Percentiles rank a stretch among this genome's conserved stretches.
These are phyloP conservation scores for Tokudaia muenninki DNA, from an alignment of 2,797 vertebrate species.

Conservation along the genomic window DNA sequence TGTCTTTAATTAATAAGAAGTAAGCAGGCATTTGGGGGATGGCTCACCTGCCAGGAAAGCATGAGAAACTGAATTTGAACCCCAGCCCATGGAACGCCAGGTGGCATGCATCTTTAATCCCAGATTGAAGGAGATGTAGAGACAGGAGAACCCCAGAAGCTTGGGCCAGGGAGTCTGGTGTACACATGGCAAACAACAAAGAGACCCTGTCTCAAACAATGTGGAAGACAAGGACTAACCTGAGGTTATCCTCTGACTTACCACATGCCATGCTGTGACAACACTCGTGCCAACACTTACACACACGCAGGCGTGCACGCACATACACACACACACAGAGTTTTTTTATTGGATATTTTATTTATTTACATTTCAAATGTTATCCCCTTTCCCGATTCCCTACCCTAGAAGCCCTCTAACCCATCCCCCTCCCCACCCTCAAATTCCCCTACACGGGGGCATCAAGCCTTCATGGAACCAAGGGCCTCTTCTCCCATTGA, in stretches of 20 bases:
- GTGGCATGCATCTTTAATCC: too few relatives aligned
- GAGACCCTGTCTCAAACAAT: neutral
- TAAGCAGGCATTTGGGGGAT: neutral
- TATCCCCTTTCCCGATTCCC: too few relatives aligned
- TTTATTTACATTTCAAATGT: too few relatives aligned
- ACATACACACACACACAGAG: too few relatives aligned
- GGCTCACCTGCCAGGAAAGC: neutral
- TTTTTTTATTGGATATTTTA: too few relatives aligned
- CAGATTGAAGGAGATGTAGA: neutral
- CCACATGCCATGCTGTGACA: neutral
- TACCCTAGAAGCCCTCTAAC: too few relatives aligned
- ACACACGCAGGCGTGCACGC: neutral
- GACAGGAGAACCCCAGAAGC: neutral
- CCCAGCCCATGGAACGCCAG: neutral
- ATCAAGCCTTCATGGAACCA: too few relatives aligned
- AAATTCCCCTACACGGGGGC: too few relatives aligned
- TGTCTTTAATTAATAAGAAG: neutral
- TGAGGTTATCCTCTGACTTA: neutral
- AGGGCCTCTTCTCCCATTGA: too few relatives aligned
- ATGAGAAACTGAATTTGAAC: neutral
- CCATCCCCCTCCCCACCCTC: too few relatives aligned
- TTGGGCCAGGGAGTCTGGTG: neutral
- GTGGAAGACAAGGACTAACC: neutral
- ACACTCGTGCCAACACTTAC: neutral
- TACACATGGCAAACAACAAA: neutral